Evolutionary conservation across 2,797 vertebrate genomes (phyloP).

Genomic region (Gouania willdenowi): DNA sequence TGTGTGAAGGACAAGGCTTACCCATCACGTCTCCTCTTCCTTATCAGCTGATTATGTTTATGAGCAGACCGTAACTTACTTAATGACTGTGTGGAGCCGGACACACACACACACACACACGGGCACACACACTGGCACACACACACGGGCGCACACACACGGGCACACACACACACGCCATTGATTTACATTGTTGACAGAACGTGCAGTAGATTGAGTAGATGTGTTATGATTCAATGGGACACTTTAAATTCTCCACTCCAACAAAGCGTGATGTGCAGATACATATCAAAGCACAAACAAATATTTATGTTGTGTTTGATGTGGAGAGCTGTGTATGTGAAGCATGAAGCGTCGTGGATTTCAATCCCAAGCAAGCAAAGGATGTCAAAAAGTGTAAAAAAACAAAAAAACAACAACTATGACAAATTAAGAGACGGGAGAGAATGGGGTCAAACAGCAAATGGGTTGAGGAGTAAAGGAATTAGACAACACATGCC

Average conservation of each 20-base stretch:
- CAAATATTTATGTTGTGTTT: conserved; percentile 47
- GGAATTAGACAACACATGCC: conserved; percentile 10
- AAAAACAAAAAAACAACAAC: conserved; percentile 9
- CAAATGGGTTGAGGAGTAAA: too few species aligned
- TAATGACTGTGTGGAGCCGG: conserved; percentile 43
- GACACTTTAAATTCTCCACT: conserved; percentile 48
- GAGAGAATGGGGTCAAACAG: conserved; percentile 10
- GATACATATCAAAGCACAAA: conserved; percentile 52
- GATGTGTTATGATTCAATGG: conserved; percentile 46
- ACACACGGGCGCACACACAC: too few species aligned
- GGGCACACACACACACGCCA: too few species aligned
- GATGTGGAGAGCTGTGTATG: conserved; percentile 45
- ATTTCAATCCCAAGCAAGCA: conserved; percentile 24
- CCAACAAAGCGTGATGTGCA: conserved; percentile 36
- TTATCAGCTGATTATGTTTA: conserved; percentile 66
- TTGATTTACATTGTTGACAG: background rate
- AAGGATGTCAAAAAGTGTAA: conserved; percentile 1
- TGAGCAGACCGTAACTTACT: conserved; percentile 46
- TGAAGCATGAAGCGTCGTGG: conserved; percentile 30
- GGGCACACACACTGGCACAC: too few species aligned
- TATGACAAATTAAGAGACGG: background rate
- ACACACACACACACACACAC: background rate
- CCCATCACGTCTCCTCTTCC: conserved; percentile 50
- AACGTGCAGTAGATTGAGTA: too few species aligned
- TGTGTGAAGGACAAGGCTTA: conserved; percentile 8